phyloP scores from a whole-genome alignment of 2,888 invertebrate species.

The Cantharis rustica region DNA sequence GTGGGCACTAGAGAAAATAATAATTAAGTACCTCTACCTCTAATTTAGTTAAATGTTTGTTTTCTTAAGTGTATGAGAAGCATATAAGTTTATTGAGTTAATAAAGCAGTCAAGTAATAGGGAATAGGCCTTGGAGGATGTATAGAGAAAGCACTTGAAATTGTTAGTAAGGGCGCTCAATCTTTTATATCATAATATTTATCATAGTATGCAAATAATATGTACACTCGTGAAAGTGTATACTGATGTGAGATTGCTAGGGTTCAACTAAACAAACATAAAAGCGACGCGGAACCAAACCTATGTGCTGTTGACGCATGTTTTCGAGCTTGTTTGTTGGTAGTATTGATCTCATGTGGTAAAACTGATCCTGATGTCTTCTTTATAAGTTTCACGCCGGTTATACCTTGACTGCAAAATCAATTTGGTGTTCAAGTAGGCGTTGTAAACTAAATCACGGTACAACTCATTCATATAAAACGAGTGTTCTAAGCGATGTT shows the following conservation, averaged over 20 bases:
- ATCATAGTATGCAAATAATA: conserved; percentile 53
- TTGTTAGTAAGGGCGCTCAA: conserved; percentile 34
- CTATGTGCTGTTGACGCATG: conserved; percentile 63
- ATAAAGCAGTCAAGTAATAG: conserved; percentile 7
- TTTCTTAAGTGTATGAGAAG: conserved; percentile 16
- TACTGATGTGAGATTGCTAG: conserved; percentile 27
- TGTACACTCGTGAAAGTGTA: conserved; percentile 57
- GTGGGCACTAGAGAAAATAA: background rate
- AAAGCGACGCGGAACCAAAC: conserved; percentile 36
- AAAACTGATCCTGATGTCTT: conserved; percentile 43
- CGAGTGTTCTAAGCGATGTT: background rate
- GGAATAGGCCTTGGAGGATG: conserved; percentile 24
- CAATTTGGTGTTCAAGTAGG: conserved; percentile 16
- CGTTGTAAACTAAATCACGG: conserved; percentile 10
- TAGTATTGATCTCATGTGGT: conserved; percentile 61
- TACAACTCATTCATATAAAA: background rate
- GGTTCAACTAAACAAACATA: conserved; percentile 35
- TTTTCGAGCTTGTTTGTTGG: conserved; percentile 64
- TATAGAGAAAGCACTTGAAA: conserved; percentile 19
- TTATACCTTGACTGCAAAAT: conserved; percentile 15
- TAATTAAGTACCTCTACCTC: background rate
- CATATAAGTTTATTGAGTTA: conserved; percentile 16
- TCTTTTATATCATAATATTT: conserved; percentile 53
- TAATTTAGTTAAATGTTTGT: conserved; percentile 8
- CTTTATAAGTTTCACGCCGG: conserved; percentile 27